Evolutionary conservation across 2,113 vertebrate species (phyloP), one percentile per base, ranked within the genome.

Genomic region (Struthidea cinerea): DNA sequence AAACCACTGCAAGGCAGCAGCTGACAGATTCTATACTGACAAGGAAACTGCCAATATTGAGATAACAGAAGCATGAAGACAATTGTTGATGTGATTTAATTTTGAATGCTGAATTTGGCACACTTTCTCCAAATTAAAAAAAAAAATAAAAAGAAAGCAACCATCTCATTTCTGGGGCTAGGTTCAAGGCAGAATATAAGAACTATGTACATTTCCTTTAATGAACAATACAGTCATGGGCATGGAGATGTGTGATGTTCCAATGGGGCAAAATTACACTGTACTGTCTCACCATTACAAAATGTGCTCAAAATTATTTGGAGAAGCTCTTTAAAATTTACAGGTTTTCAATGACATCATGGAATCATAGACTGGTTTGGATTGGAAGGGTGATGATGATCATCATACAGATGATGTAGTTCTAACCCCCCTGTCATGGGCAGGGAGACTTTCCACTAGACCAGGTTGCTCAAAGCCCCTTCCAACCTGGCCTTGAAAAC

Each of bases 361-460:
- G 24, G 32, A 71, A 75, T 56, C 18, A 47, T 6, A 69, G 17
- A 24, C 18, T 39, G 15, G 5, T 53, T 75, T 82, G 53, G 24
- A 32, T 55, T 41, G 30, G n/a, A 52, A 53, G 15, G 35, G 3
- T 30, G 5, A 55, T 16, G 39, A 30, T 24, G 20, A 35, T 35
- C 3, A 28, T 27, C 47, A 39, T 10, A 61, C 2, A 53, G 46
- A 39, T 30, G 7, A n/a, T 35, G 16, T 68, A 27, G 3, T 32
- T 61, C 21, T 41, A 68, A 12, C 1, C 4, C 10, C 10, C 7
- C 9, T 9, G 4, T 28, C 2, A 2, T 18, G 8, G 9, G 33
- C 11, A 83, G 20, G 16, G 33, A 89, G 53, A 60, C 4, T 28
- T 67, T 68, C 46, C 24, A 68, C 9, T 13, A 53, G 28, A 68